A percentile compares a stretch with the other conserved stretches of the same genome.
Evolutionary conservation across 2,113 vertebrate species (phyloP).

Genomic region (Ammodramus savannarum): DNA sequence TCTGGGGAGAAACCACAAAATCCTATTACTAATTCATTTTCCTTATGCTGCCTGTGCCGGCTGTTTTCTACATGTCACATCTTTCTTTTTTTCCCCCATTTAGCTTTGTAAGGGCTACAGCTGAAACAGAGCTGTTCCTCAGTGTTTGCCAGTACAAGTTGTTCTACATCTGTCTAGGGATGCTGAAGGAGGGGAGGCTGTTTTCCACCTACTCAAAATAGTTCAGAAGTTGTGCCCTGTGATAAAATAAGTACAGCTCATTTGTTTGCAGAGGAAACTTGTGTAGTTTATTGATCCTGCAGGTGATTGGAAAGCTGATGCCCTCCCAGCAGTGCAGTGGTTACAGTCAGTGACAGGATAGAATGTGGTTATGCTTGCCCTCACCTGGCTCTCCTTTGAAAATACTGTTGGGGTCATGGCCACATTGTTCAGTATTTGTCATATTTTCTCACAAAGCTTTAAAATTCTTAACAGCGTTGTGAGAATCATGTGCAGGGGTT

Average conservation of each 20-base stretch:
- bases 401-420: background rate
- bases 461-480: background rate
- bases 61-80: background rate
- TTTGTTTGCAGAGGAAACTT: background rate
- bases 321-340: background rate
- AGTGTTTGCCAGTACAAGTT: background rate
- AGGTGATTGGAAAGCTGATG: background rate
- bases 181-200: background rate
- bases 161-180: constrained; percentile 21
- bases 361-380: background rate
- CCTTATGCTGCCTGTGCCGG: background rate
- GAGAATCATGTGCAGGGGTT: background rate
- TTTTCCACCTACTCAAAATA: background rate
- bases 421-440: background rate
- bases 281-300: background rate
- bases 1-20: background rate
- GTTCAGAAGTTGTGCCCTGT: background rate
- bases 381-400: background rate
- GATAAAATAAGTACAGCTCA: background rate
- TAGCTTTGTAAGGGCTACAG: background rate
- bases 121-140: background rate
- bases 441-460: background rate
- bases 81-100: background rate
- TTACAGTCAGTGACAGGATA: background rate
- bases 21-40: background rate